phyloP scores from a whole-genome alignment of 2,797 vertebrate genomes.

The Neoniphon sammara region DNA sequence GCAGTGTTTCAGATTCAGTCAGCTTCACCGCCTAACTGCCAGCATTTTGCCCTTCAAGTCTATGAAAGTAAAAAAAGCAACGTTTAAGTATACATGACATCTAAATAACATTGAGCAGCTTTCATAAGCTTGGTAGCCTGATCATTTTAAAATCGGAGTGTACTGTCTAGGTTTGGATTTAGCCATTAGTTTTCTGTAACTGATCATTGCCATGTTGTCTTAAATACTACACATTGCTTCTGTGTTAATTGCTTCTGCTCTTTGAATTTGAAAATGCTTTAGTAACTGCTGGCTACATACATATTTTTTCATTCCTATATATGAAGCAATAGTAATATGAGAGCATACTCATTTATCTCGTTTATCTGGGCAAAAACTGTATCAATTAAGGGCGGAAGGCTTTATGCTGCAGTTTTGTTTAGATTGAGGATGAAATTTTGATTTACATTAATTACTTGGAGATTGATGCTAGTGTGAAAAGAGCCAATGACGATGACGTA shows the following conservation, averaged over 20 bases:
- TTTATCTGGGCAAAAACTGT: conserved; percentile 42
- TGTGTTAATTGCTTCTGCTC: conserved; percentile 48
- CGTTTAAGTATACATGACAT: neutral
- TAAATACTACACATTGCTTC: conserved; percentile 50
- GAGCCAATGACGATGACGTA: neutral
- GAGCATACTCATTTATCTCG: conserved; percentile 17
- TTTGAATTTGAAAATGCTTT: conserved; percentile 47
- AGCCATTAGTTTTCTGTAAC: neutral
- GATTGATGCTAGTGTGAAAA: conserved; percentile 10
- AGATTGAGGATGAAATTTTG: conserved; percentile 8
- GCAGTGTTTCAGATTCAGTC: neutral
- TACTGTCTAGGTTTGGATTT: conserved; percentile 12
- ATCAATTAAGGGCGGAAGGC: conserved; percentile 45
- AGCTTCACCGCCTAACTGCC: neutral
- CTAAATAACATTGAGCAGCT: neutral
- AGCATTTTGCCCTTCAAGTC: neutral
- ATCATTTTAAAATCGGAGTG: neutral
- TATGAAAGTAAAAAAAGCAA: neutral
- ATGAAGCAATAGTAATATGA: conserved; percentile 61
- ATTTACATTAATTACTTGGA: conserved; percentile 21
- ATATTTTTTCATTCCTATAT: conserved; percentile 38
- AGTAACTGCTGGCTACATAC: conserved; percentile 23
- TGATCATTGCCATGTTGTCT: conserved; percentile 15
- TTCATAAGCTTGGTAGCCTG: neutral
- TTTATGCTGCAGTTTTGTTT: conserved; percentile 11